Conservation (phyloP, 2,797 vertebrate species). For the Sus cebifrons region DNA sequence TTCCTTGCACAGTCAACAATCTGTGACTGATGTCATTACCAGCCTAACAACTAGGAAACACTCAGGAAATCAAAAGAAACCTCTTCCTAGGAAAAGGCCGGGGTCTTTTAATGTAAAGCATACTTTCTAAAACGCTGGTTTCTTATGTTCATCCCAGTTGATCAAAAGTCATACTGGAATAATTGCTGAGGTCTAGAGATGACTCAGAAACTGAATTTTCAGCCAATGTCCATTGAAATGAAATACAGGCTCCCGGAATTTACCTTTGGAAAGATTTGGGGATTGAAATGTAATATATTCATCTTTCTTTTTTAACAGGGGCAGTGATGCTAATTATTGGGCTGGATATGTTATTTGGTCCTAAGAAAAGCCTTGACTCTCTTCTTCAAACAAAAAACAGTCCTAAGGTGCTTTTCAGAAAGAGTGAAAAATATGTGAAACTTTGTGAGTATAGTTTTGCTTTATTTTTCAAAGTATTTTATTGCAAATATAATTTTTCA, state of each 20-base stretch:
- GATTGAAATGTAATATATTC: constrained; percentile 53
- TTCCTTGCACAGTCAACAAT: neutral
- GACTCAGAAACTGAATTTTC: neutral
- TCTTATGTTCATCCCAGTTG: neutral
- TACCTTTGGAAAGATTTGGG: constrained; percentile 49
- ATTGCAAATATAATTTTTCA: constrained; percentile 18
- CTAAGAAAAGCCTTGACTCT: constrained; percentile 85
- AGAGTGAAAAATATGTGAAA: constrained; percentile 86
- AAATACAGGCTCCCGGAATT: constrained; percentile 1
- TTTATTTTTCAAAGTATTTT: constrained; percentile 48
- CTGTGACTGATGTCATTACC: neutral
- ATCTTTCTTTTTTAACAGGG: constrained; percentile 81
- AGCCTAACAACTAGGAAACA: neutral
- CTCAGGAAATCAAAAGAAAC: neutral
- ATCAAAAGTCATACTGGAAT: neutral
- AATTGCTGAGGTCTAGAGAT: neutral
- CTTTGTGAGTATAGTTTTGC: constrained; percentile 88
- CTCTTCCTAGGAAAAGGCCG: neutral
- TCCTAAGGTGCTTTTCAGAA: constrained; percentile 85
- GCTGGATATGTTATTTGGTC: constrained; percentile 79
- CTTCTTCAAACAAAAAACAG: constrained; percentile 87
- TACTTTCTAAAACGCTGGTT: neutral
- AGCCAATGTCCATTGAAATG: neutral
- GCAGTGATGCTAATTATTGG: constrained; percentile 88
- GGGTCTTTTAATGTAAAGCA: neutral